A percentile compares a stretch with the other conserved stretches of the same genome.
These are phyloP conservation scores for Osedax frankpressi DNA, from an alignment of 2,888 invertebrate species.

Conservation along the genomic window DNA sequence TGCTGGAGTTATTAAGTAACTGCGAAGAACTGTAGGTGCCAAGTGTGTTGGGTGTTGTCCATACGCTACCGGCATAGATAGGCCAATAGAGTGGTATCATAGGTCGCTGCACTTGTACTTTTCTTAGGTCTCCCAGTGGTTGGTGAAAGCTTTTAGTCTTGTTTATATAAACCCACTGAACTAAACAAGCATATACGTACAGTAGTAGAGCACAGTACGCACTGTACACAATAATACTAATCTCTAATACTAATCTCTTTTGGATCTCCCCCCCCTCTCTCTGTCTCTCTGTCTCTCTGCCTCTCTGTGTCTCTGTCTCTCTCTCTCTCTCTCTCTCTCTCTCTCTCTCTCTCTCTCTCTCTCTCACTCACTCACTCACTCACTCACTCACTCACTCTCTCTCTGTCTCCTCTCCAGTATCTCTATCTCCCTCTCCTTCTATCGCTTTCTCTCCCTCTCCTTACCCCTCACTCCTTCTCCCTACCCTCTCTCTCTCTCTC, in stretches of 20 bases:
- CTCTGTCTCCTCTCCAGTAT: no score
- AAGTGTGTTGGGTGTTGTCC: background rate
- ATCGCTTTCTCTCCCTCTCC: no score
- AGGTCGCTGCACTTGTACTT: background rate
- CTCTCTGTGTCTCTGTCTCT: background rate
- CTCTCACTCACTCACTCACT: background rate
- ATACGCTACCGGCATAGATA: background rate
- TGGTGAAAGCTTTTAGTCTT: background rate
- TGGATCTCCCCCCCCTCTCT: conserved; percentile 5
- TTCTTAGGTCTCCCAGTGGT: background rate
- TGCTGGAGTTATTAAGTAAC: background rate
- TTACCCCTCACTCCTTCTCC: no score
- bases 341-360: background rate
- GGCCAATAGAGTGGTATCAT: background rate
- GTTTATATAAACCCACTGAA: background rate
- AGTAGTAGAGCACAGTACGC: no score
- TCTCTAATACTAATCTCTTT: background rate
- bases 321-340: conserved; percentile 8
- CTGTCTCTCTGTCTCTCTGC: background rate
- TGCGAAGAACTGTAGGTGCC: background rate
- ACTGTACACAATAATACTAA: background rate
- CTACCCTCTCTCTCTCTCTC: no score
- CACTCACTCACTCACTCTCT: background rate
- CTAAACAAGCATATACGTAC: background rate
- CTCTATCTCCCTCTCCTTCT: no score